A percentile compares a stretch with the other conserved stretches of the same genome.
These are phyloP conservation scores for Indri indri DNA, from an alignment of 2,113 vertebrate genomes.

Conservation along the genomic window DNA sequence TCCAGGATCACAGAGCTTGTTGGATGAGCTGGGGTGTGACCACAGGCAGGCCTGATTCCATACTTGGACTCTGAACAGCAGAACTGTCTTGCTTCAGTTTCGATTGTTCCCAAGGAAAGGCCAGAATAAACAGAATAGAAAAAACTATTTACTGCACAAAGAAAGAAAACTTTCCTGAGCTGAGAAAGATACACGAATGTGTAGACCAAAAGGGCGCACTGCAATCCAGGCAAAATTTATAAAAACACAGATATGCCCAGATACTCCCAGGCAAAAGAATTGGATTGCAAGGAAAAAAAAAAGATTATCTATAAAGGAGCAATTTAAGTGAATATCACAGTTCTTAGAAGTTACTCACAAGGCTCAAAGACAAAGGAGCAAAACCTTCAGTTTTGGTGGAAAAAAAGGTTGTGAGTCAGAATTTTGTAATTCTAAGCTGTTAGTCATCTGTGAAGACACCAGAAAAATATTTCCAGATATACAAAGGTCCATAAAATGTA, in stretches of 20 bases:
- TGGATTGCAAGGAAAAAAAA: not conserved
- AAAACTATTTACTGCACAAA: not conserved
- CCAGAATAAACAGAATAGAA: not conserved
- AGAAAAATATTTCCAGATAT: not conserved
- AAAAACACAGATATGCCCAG: not conserved
- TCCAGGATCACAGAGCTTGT: not conserved
- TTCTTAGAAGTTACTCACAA: not conserved
- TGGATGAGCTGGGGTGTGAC: not conserved
- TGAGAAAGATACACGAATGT: not conserved
- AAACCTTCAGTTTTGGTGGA: not conserved
- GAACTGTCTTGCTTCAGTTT: not conserved
- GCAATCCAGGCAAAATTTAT: not conserved
- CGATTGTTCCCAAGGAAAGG: not conserved
- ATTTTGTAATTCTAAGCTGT: not conserved
- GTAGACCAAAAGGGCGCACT: not conserved
- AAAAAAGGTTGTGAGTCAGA: not conserved
- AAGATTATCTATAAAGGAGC: not conserved
- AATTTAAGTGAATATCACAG: not conserved
- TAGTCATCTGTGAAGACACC: not conserved
- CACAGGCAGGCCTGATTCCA: not conserved
- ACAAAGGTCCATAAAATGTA: not conserved
- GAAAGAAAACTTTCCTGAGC: not conserved
- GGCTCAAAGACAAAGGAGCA: not conserved
- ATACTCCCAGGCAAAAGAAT: not conserved
- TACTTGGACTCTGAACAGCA: not conserved